Conservation (phyloP, 2,888 invertebrate species). For the Pedicia rivosa region DNA sequence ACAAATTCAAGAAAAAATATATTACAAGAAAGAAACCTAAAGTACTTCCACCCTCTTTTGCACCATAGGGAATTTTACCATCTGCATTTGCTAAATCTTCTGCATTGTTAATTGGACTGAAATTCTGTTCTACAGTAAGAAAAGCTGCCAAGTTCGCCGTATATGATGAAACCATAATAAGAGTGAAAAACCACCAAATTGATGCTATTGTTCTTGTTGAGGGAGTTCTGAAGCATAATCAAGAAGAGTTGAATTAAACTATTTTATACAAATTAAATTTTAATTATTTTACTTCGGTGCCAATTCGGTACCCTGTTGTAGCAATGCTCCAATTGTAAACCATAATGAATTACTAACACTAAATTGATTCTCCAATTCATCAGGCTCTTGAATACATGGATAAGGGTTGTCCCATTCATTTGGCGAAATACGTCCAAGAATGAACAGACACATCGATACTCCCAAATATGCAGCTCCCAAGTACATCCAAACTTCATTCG, state of each 20-base stretch:
- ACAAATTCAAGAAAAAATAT: too few species aligned
- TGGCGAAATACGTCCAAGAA: conserved; percentile 66
- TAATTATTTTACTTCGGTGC: conserved; percentile 53
- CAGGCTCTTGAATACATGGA: conserved; percentile 71
- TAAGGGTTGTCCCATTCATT: conserved; percentile 82
- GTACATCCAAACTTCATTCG: conserved; percentile 70
- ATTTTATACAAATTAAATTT: conserved; percentile 3
- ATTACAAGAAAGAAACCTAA: conserved; percentile 76
- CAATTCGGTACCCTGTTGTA: conserved; percentile 79
- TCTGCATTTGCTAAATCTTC: conserved; percentile 67
- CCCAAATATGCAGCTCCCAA: conserved; percentile 65
- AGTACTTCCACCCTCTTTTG: conserved; percentile 73
- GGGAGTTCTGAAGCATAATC: conserved; percentile 61
- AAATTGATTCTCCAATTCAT: conserved; percentile 70
- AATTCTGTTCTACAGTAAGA: conserved; percentile 62
- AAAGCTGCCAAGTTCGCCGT: conserved; percentile 86
- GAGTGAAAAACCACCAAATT: conserved; percentile 79
- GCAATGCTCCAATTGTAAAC: conserved; percentile 71
- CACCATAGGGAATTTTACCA: conserved; percentile 71
- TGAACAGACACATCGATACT: conserved; percentile 62
- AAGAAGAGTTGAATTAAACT: conserved; percentile 11
- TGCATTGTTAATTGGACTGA: conserved; percentile 57
- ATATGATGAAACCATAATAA: conserved; percentile 64
- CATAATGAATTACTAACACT: conserved; percentile 71
- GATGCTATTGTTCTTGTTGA: conserved; percentile 79